Percentiles rank a stretch among this genome's conserved stretches.
Evolutionary conservation across 2,113 vertebrate genomes (phyloP).

Genomic region (Pseudorectes ferrugineus): DNA sequence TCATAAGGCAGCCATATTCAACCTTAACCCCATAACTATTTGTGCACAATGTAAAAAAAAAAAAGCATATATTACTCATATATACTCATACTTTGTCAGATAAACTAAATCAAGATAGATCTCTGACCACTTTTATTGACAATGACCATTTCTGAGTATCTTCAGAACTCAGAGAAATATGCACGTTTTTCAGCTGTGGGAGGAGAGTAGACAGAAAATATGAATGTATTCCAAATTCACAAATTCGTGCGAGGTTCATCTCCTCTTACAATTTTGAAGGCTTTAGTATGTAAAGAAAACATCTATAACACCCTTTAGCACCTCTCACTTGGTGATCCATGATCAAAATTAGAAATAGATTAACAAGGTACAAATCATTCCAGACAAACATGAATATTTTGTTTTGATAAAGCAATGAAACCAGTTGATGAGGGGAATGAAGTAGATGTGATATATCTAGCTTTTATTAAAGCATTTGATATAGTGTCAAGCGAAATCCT

Average conservation of each 20-base stretch:
- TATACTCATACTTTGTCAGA: neutral
- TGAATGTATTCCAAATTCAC: neutral
- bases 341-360: constrained; percentile 10
- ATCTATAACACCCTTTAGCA: neutral
- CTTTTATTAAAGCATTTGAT: constrained; percentile 29
- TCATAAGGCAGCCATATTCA: neutral
- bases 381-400: constrained; percentile 2
- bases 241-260: neutral
- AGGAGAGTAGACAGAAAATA: neutral
- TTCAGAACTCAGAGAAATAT: neutral
- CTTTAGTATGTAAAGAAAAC: neutral
- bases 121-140: neutral
- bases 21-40: neutral
- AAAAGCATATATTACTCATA: neutral
- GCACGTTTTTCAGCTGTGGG: neutral
- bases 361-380: neutral
- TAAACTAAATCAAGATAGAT: neutral
- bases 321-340: neutral
- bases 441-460: neutral
- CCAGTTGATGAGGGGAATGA: neutral
- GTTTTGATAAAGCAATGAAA: constrained; percentile 17
- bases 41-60: neutral
- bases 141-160: neutral
- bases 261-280: neutral
- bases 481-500: constrained; percentile 41